Conservation (phyloP, 2,113 vertebrate genomes). For the Syngnathus scovelli region DNA sequence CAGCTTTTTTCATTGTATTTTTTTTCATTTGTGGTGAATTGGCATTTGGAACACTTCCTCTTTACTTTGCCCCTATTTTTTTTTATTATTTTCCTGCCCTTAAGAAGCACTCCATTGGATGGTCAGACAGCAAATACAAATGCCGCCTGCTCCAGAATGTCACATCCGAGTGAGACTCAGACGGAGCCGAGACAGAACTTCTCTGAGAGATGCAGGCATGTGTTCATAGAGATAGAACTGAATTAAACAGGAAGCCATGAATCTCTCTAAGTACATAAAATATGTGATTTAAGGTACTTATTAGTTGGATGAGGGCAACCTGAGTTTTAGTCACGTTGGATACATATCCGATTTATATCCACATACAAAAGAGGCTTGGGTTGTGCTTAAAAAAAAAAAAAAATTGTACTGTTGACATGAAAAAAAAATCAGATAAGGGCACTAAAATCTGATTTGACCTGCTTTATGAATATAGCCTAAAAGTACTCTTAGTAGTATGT, state of each 20-base stretch:
- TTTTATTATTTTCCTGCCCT: constrained; percentile 12
- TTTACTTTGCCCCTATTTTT: constrained; percentile 12
- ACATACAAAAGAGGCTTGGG: too few relatives aligned
- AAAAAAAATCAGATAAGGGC: too few relatives aligned
- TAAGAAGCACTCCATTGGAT: constrained; percentile 17
- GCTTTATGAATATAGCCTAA: too few relatives aligned
- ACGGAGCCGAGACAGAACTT: constrained; percentile 40
- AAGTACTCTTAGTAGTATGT: too few relatives aligned
- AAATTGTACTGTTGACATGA: too few relatives aligned
- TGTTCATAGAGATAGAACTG: constrained; percentile 35
- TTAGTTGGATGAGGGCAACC: too few relatives aligned
- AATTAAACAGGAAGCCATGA: constrained; percentile 32
- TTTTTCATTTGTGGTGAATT: constrained; percentile 35
- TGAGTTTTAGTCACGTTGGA: too few relatives aligned
- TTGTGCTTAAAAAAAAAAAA: too few relatives aligned
- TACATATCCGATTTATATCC: too few relatives aligned
- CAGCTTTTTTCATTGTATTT: constrained; percentile 31
- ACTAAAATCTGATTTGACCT: too few relatives aligned
- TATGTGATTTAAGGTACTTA: not conserved
- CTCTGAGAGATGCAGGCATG: constrained; percentile 31
- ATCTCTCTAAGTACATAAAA: not conserved
- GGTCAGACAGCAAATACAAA: constrained; percentile 52
- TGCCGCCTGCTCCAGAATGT: constrained; percentile 52
- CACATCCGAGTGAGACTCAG: constrained; percentile 50
- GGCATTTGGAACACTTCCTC: constrained; percentile 17